Conservation (phyloP, 2,113 vertebrate genomes). For the Nannobrachium achirus region DNA sequence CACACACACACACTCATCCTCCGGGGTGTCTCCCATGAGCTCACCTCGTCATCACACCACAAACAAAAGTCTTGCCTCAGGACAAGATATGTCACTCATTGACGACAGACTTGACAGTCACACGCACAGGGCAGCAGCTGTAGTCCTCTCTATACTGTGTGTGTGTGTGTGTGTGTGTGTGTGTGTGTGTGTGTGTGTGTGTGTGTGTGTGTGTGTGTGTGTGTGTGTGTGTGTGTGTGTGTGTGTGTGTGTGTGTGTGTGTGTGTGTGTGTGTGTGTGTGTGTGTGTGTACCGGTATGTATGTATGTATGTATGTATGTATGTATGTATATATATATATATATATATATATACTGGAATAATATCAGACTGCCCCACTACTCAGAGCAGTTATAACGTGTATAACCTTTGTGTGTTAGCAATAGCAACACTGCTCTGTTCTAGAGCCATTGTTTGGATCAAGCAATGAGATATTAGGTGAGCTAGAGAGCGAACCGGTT, state of each 20-base stretch:
- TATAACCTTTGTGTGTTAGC: neutral
- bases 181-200: too few species aligned
- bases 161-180: too few species aligned
- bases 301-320: too few species aligned
- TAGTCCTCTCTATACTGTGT: neutral
- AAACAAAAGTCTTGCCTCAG: neutral
- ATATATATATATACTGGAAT: too few species aligned
- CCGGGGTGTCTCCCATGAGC: neutral
- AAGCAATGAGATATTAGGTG: constrained; percentile 6
- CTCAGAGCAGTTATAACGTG: neutral
- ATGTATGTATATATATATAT: too few species aligned
- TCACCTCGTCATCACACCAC: neutral
- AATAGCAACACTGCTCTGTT: neutral
- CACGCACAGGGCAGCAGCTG: neutral
- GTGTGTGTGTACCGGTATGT: too few species aligned
- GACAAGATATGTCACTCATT: neutral
- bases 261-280: too few species aligned
- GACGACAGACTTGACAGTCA: neutral
- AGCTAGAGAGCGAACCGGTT: neutral
- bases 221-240: too few species aligned
- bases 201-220: too few species aligned
- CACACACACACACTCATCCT: neutral
- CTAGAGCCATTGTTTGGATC: constrained; percentile 1
- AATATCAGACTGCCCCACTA: too few species aligned
- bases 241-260: too few species aligned